Conservation (phyloP, 1,140 invertebrate genomes). For the Achatina immaculata region DNA sequence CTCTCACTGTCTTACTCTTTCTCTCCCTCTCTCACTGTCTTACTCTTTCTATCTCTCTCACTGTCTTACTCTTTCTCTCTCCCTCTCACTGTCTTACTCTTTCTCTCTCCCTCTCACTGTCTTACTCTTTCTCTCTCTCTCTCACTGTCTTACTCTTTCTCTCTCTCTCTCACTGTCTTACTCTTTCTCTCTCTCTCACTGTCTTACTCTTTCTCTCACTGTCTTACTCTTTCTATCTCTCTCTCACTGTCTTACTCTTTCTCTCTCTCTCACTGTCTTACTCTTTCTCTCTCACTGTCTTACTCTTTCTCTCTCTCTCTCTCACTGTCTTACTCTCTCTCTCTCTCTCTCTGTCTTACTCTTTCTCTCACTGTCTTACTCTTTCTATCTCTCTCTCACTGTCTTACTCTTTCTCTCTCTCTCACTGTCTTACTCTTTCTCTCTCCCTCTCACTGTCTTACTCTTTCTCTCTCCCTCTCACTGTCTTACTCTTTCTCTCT, state of each 20-base stretch:
- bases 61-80: background rate
- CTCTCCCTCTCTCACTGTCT: too few species aligned
- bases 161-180: constrained; percentile 2
- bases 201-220: background rate
- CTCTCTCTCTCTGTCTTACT: too few species aligned
- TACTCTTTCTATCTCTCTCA: too few species aligned
- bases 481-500: background rate
- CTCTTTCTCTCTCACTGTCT: background rate
- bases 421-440: background rate
- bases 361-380: too few species aligned
- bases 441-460: background rate
- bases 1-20: too few species aligned
- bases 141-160: background rate
- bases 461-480: background rate
- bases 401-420: constrained; percentile 1
- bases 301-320: too few species aligned
- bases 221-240: too few species aligned
- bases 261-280: background rate
- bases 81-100: background rate
- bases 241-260: too few species aligned
- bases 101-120: background rate
- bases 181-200: background rate
- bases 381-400: too few species aligned
- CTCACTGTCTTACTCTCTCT: too few species aligned
- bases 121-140: constrained; percentile 1